phyloP scores from a whole-genome alignment of 2,797 vertebrate genomes.

The Spinus olivaceus region DNA sequence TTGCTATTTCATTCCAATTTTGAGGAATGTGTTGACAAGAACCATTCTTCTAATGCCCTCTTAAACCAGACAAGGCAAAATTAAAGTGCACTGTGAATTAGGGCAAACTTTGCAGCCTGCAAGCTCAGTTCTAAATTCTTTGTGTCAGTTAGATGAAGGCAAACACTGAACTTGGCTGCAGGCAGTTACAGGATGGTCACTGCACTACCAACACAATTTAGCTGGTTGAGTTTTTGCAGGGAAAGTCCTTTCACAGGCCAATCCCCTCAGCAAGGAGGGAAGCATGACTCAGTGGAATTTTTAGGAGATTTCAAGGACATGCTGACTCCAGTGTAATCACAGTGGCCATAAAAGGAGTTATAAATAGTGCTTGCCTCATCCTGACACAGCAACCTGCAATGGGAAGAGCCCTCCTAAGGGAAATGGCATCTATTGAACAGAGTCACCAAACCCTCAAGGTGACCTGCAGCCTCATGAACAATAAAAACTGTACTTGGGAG shows the following conservation, averaged over 20 bases:
- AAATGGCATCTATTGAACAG: background rate
- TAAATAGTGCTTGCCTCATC: background rate
- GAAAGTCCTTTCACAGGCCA: background rate
- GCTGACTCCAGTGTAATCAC: background rate
- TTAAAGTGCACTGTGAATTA: background rate
- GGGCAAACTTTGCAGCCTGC: background rate
- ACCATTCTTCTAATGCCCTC: background rate
- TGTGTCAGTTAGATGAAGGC: accelerated
- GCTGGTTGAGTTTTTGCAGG: background rate
- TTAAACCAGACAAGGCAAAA: background rate
- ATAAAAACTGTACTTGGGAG: background rate
- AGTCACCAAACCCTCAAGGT: background rate
- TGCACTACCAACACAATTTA: background rate
- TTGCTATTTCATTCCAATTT: background rate
- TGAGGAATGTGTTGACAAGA: background rate
- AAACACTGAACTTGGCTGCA: background rate
- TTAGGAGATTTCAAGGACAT: background rate
- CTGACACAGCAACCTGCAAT: background rate
- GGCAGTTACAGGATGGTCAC: background rate
- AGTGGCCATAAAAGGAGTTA: background rate
- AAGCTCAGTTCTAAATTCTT: background rate
- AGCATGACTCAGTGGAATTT: background rate
- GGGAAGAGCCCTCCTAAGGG: background rate
- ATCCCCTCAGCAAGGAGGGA: background rate
- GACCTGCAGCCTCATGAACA: background rate